Base-by-base conservation (phyloP, 2,113 vertebrate species). In the Scopus umbretta region DNA sequence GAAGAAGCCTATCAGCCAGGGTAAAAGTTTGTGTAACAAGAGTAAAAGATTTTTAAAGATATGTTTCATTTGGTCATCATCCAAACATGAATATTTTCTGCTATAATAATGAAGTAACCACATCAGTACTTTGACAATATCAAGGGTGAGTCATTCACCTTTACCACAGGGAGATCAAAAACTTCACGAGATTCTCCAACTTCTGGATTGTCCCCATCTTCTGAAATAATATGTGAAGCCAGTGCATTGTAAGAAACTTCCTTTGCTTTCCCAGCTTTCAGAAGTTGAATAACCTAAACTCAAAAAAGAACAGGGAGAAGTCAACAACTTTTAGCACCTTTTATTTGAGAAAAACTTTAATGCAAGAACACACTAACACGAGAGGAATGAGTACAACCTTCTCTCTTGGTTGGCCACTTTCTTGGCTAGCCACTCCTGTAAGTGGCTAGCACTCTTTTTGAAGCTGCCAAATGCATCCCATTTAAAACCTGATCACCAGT, bases 231-330 rank as follows among this genome's bases (percentile, higher is more conserved):
- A 97, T 99, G 99, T 2, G 99, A 99, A 90, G 99, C 99, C 27
- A 99, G 95, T 4, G 99, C 99, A 87, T 99, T 99, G 94, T 99
- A 99, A 34, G 99, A 99, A 47, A 99, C 99, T 86, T 99, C 99
- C 95, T 99, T 99, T 8, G 99, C 99, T 94, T 99, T 99, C 30
- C 99, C 99, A 29, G 99, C 98, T 97, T 99, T 99, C 42, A 99
- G 97, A 94, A 99, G 98, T 91, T 99, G 98, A 66, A 99, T 98
- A 76, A 99, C 99, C 99, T 99, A 79, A 63, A 96, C 13, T 29
- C 73, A 92, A 76, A 83, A 94, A 16, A 90, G 27, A 92, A 76
- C 5, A 80, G 7, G 19, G 42, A 90, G 47, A 97, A 82, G n/a
- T 65, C 53, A 94, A 30, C 36, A 34, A 81, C 25, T 87, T 76